Evolutionary conservation across 1,140 invertebrate species (phyloP), one percentile per base, ranked within the genome.

Genomic region (Aphidius ervi): DNA sequence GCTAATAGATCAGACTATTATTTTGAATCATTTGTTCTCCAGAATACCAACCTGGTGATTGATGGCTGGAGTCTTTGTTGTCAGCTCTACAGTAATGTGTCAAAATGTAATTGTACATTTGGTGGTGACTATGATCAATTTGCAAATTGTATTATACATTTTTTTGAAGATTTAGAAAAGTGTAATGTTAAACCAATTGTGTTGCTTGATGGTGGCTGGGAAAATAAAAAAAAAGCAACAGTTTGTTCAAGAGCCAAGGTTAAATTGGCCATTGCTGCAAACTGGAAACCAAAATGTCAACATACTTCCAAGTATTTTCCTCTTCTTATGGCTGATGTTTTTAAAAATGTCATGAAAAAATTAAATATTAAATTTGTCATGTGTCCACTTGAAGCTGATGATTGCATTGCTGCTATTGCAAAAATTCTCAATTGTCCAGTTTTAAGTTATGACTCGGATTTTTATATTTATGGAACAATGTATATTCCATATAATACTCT

Each of bases 401-500:
- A 87, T 65, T 87, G 93, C 69, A 86, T 95, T 58, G 91, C 91
- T 3, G 85, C 86, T 0, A 68, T 95, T 55, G 90, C 92, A 0
- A 85, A 85, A 64, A 79, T 85, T 55, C 79, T 94, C 5, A 81
- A 89, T 42, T 95, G 92, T 68, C 93, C 93, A 5, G 86, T 96
- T 9, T 68, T 97, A 0, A 94, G 91, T 70, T 89, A 88, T 66
- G 94, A 97, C 75, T 95, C 93, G 2, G 94, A 97, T 81, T 97
- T 94, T 80, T 95, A 87, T 72, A 88, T 96, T 56, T 93, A 89
- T 75, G 88, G 92, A 77, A 83, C 93, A 2, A 70, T 84, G 4
- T 94, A 94, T 69, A 90, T 95, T 61, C 90, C 91, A 1, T 86
- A 92, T 50, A 82, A 86, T 57, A 88, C 85, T 46, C 72, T 93